Conservation (phyloP, 1,140 invertebrate genomes). For the Drosophila subpulchrella region DNA sequence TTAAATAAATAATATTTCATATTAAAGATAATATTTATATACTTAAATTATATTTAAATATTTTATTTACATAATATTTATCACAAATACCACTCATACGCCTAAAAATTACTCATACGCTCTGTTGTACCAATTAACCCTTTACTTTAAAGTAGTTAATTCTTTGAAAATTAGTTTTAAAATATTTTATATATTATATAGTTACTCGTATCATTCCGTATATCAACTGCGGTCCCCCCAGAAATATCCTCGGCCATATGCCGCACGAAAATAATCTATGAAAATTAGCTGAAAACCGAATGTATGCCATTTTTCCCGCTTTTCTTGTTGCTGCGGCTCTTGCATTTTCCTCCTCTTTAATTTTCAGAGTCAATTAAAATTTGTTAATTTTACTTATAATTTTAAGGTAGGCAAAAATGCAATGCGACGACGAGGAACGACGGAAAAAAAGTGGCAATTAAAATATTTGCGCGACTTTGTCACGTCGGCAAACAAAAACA, state of each 20-base stretch:
- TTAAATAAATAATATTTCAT: too few species aligned
- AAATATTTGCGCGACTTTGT: constrained; percentile 76
- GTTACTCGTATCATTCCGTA: too few species aligned
- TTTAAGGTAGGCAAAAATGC: constrained; percentile 73
- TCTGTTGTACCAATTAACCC: background rate
- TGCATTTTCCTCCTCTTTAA: constrained; percentile 45
- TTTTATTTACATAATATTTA: too few species aligned
- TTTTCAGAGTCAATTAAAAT: constrained; percentile 82
- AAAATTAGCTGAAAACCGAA: constrained; percentile 66
- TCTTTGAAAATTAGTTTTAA: background rate
- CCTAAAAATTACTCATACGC: background rate
- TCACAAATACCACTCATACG: background rate
- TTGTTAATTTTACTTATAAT: constrained; percentile 82
- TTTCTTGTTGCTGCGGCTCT: constrained; percentile 8
- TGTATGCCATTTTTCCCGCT: constrained; percentile 53
- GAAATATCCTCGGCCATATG: constrained; percentile 3
- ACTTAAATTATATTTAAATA: too few species aligned
- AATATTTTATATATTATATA: too few species aligned
- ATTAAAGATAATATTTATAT: too few species aligned
- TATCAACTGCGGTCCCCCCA: background rate
- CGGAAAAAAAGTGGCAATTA: constrained; percentile 64
- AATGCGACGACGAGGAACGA: constrained; percentile 47
- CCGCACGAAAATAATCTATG: constrained; percentile 51
- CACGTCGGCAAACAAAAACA: constrained; percentile 45
- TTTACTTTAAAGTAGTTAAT: background rate